Base-by-base conservation (phyloP, 2,888 invertebrate species). In the Drosophila anceps region DNA sequence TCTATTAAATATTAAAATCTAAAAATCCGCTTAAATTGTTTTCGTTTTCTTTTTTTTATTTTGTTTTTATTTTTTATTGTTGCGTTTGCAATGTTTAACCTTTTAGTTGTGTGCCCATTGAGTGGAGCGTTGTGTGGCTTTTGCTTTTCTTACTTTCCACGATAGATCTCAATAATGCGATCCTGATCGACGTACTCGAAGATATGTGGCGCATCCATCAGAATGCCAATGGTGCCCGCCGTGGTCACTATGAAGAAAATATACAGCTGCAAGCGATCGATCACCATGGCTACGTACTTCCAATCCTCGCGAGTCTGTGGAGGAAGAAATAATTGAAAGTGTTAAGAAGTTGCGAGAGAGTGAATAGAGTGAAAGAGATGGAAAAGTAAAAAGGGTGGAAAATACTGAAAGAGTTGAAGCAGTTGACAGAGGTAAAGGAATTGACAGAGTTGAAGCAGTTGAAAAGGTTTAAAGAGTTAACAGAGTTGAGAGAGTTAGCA, bases 261-360 rank as follows among this genome's bases (percentile, higher is more conserved):
- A 93, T 98, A 98, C 81, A 99, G 94, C 93, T 98, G 98, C 84
- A 99, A 95, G 90, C 99, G 95, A 94, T 99, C 99, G 92, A 99
- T 98, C 73, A 99, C 98, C 97, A 98, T 98, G 69, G 98, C 98
- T 64, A 99, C 98, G 93, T 98, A 99, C 92, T 98, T 98, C 99
- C 99, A 99, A 94, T 99, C 98, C 94, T 99, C 98, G 73, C 98
- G 96, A 60, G 98, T 98, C 98, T 99, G 15, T 2, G 1, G 2
- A 15, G 15, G 4, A 12, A 27, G 44, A 24, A 4, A 18, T 15
- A 7, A 7, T 2, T 1, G 39, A n/a, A n/a, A n/a, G n/a, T n/a
- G 18, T 18, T 41, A 41, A 18, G 10, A 18, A 4, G 10, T 46
- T 3, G 8, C 15, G 1, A 15, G 15, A 27, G 41, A 39, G n/a